These are phyloP conservation scores for Lepilemur ruficaudatus DNA, from an alignment of 2,797 vertebrate genomes.

Conservation along the genomic window DNA sequence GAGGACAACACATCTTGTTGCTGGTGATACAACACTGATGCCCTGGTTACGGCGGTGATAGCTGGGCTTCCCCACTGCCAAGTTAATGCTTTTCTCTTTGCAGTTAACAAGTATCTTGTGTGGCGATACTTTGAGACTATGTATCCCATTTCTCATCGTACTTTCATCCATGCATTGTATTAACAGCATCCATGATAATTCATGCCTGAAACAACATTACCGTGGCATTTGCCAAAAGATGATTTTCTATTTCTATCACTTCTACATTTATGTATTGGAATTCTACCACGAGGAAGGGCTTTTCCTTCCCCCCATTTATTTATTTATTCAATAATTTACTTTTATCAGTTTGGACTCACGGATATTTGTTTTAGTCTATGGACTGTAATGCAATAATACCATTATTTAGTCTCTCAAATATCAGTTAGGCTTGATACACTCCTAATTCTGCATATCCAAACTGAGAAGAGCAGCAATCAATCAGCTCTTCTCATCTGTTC, in stretches of 20 bases:
- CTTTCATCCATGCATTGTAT: background rate
- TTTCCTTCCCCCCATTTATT: background rate
- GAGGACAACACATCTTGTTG: background rate
- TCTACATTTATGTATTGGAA: background rate
- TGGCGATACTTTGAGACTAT: no score
- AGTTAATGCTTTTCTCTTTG: background rate
- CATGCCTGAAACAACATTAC: background rate
- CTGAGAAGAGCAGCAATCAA: background rate
- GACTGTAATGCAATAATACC: background rate
- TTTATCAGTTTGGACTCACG: background rate
- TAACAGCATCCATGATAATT: background rate
- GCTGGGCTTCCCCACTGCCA: background rate
- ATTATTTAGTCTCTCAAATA: background rate
- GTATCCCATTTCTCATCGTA: background rate
- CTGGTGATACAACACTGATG: rapidly evolving
- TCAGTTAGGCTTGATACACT: background rate
- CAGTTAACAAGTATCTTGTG: background rate
- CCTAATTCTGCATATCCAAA: background rate
- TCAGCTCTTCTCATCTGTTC: background rate
- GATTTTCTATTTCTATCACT: background rate
- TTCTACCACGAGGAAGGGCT: background rate
- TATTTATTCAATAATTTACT: background rate
- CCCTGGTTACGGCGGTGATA: rapidly evolving
- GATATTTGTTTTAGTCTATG: background rate
- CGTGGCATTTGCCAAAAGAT: background rate